These are phyloP conservation scores for Pseudois nayaur DNA, from an alignment of 2,113 vertebrate species.

Conservation along the genomic window DNA sequence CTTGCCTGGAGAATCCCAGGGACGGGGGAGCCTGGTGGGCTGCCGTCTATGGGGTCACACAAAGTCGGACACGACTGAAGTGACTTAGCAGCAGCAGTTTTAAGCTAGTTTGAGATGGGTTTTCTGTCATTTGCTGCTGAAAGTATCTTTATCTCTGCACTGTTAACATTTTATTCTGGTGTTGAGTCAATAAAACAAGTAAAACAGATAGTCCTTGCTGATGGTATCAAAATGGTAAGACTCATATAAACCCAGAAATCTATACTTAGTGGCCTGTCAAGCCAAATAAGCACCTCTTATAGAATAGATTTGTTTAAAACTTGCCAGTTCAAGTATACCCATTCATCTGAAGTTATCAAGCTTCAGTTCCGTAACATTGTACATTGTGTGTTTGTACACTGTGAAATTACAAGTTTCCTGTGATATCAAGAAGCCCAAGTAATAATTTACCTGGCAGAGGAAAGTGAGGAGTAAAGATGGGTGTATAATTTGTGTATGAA, in stretches of 20 bases:
- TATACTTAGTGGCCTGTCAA: neutral
- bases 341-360: neutral
- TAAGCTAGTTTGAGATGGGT: neutral
- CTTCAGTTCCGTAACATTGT: neutral
- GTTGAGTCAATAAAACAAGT: neutral
- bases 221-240: neutral
- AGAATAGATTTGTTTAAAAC: neutral
- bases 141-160: neutral
- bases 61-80: too few species aligned
- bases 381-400: neutral
- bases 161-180: neutral
- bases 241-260: neutral
- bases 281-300: neutral
- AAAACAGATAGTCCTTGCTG: neutral
- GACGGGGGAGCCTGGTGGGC: too few species aligned
- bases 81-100: neutral
- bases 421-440: neutral
- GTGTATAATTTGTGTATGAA: neutral
- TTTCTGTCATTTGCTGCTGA: neutral
- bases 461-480: neutral
- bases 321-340: neutral
- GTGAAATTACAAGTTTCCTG: neutral
- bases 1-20: too few species aligned
- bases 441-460: neutral
- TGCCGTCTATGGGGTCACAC: too few species aligned